phyloP scores from a whole-genome alignment of 2,113 vertebrate species.

The Proteles cristata region DNA sequence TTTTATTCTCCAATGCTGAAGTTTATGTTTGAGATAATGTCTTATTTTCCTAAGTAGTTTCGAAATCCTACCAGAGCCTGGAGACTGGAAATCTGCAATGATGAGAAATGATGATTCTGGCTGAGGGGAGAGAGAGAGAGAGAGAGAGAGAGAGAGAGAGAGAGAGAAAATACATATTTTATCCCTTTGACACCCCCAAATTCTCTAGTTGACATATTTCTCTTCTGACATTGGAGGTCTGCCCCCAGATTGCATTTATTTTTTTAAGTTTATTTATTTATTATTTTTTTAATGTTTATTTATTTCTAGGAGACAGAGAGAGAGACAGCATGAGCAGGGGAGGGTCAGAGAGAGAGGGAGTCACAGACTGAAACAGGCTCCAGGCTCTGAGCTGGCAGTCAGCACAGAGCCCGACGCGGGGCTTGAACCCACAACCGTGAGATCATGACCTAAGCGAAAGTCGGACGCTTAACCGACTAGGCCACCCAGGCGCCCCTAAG shows the following conservation, averaged over 20 bases:
- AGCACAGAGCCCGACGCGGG: no score
- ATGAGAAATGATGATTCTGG: not conserved
- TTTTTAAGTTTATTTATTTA: not conserved
- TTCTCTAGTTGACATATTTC: not conserved
- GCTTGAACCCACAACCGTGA: no score
- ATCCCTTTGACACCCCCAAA: not conserved
- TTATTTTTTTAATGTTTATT: no score
- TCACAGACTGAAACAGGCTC: no score
- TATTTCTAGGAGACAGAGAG: no score
- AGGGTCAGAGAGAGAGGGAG: no score
- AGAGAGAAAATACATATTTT: not conserved
- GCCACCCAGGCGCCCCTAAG: no score
- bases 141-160: not conserved
- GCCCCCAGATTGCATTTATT: not conserved
- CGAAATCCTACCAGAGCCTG: constrained; percentile 26
- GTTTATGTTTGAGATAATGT: constrained; percentile 62
- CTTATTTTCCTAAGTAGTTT: constrained; percentile 17
- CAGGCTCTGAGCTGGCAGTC: no score
- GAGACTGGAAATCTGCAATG: not conserved
- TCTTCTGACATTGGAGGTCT: not conserved
- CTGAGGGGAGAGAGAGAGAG: not conserved
- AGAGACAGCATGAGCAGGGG: no score
- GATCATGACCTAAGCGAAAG: no score
- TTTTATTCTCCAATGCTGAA: constrained; percentile 46
- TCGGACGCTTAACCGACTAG: no score